phyloP scores from a whole-genome alignment of 2,113 vertebrate species.

The Protobothrops flavoviridis region DNA sequence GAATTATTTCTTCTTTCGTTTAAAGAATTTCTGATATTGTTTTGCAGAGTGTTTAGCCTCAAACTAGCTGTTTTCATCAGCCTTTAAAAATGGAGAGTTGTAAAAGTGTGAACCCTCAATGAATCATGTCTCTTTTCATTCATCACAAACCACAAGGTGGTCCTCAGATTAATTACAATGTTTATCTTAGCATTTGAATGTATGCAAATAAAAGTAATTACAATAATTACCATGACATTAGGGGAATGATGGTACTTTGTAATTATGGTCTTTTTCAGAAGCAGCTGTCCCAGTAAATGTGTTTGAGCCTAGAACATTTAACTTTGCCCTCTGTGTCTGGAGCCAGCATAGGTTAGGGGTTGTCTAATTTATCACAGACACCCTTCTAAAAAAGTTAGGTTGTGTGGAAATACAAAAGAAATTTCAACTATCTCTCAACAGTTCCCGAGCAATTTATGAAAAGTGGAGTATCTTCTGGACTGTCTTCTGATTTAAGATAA shows the following conservation, averaged over 20 bases:
- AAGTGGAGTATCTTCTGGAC: not conserved
- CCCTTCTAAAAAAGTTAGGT: not conserved
- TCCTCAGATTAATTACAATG: slow-evolving; percentile 46
- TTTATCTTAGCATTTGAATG: slow-evolving; percentile 42
- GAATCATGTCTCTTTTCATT: slow-evolving; percentile 31
- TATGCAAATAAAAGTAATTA: slow-evolving; percentile 60
- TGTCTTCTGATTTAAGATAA: not conserved
- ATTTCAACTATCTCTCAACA: not conserved
- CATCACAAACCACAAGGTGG: slow-evolving; percentile 39
- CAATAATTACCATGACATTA: slow-evolving; percentile 51
- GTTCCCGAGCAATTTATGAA: not conserved
- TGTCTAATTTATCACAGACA: not conserved
- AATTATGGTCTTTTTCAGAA: slow-evolving; percentile 42
- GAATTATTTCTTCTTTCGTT: not conserved
- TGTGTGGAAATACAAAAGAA: not conserved
- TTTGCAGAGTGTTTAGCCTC: not conserved
- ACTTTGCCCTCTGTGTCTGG: not conserved
- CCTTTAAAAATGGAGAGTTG: slow-evolving; percentile 26
- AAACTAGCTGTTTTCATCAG: slow-evolving; percentile 15
- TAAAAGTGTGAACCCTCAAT: slow-evolving; percentile 9
- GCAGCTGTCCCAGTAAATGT: not conserved
- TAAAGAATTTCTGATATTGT: not conserved
- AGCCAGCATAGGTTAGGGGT: not conserved
- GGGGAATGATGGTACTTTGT: slow-evolving; percentile 38
- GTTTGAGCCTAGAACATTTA: slow-evolving; percentile 29